Conservation (phyloP, 2,113 vertebrate genomes). For the Pelodiscus sinensis region DNA sequence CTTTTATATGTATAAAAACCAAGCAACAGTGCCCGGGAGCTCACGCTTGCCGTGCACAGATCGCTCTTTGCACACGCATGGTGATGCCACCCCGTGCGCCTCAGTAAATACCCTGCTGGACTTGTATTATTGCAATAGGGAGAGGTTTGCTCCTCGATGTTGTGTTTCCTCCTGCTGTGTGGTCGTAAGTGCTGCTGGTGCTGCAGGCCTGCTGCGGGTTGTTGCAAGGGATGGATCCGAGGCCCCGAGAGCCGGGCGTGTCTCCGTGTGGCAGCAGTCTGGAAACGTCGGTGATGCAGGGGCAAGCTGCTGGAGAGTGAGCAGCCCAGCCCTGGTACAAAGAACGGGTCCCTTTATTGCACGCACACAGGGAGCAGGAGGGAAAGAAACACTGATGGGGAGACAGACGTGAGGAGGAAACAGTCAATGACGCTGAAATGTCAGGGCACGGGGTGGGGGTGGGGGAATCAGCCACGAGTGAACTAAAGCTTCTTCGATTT, state of each 20-base stretch:
- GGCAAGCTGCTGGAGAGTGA: not conserved
- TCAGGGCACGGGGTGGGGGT: slow-evolving; percentile 15
- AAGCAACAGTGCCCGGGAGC: slow-evolving; percentile 47
- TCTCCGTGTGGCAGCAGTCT: slow-evolving; percentile 24
- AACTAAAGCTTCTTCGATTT: slow-evolving; percentile 68
- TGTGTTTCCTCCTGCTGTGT: not conserved
- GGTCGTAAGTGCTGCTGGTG: slow-evolving; percentile 33
- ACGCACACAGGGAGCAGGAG: slow-evolving; percentile 40
- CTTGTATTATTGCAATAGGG: not conserved
- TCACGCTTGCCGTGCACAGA: not conserved
- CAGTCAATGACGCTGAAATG: slow-evolving; percentile 54
- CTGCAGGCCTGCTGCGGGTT: slow-evolving; percentile 18
- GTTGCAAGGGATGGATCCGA: not conserved
- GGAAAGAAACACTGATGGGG: slow-evolving; percentile 51
- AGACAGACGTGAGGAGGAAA: slow-evolving; percentile 41
- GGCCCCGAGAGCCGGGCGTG: not conserved
- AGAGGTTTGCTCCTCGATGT: not conserved
- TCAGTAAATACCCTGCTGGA: not conserved
- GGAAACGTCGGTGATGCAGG: slow-evolving; percentile 7
- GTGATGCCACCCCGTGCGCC: not conserved
- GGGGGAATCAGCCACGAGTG: not conserved
- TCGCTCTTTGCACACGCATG: rapidly evolving
- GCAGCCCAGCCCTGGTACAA: not conserved
- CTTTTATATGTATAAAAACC: slow-evolving; percentile 61
- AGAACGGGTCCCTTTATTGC: slow-evolving; percentile 39